A percentile compares a stretch with the other conserved stretches of the same genome.
Conservation (phyloP, 2,888 invertebrate genomes). For the Adelognathus sp. region DNA sequence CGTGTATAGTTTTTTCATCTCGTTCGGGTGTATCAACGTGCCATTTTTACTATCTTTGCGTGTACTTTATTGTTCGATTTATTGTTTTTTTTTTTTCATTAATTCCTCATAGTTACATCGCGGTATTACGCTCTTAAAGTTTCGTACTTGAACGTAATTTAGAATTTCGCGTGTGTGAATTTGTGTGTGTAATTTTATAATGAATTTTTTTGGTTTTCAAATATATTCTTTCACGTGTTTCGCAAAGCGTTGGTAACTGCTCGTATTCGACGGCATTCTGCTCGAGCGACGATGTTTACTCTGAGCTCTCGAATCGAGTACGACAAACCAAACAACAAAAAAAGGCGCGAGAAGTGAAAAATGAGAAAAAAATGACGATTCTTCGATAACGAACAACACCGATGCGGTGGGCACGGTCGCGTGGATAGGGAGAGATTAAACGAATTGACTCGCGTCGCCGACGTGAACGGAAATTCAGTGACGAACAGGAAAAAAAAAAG, state of each 20-base stretch:
- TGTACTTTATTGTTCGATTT: conserved; percentile 59
- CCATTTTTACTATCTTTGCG: not conserved
- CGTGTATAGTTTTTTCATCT: conserved; percentile 54
- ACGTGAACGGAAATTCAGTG: not conserved
- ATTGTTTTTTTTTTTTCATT: not conserved
- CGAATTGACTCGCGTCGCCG: not conserved
- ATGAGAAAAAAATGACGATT: not conserved
- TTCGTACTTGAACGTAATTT: conserved; percentile 71
- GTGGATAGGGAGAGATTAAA: conserved; percentile 4
- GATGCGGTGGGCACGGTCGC: not conserved
- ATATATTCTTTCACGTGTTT: conserved; percentile 23
- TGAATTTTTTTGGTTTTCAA: conserved; percentile 41
- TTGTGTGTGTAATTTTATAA: conserved; percentile 47
- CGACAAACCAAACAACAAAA: too few species aligned
- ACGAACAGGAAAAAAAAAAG: not conserved
- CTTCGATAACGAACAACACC: not conserved
- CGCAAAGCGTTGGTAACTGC: not conserved
- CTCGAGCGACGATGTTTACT: not conserved
- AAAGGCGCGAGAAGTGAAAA: not conserved
- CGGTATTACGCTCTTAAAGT: conserved; percentile 67
- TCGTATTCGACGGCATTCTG: conserved; percentile 3
- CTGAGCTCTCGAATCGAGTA: too few species aligned
- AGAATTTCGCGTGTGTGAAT: conserved; percentile 67
- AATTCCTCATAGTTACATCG: conserved; percentile 60
- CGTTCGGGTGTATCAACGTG: conserved; percentile 49